These are phyloP conservation scores for Spilarctia lutea DNA, from an alignment of 2,888 invertebrate genomes.

Conservation along the genomic window DNA sequence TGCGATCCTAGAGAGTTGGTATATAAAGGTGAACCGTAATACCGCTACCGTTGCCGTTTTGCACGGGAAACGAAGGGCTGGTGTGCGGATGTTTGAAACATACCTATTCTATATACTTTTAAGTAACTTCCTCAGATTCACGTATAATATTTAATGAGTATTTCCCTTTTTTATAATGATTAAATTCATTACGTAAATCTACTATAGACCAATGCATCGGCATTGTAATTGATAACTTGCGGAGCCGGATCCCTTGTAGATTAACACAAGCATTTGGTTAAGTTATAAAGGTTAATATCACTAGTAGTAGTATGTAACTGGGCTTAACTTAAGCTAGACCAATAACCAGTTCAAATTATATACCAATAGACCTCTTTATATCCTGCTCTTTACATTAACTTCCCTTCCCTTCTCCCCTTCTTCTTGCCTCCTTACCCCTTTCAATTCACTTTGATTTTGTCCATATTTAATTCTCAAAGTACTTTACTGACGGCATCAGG, in stretches of 20 bases:
- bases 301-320: not conserved
- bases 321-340: no score
- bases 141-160: slow-evolving; percentile 13
- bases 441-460: not conserved
- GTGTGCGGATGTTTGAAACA: slow-evolving; percentile 40
- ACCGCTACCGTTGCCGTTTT: slow-evolving; percentile 48
- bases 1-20: slow-evolving; percentile 65
- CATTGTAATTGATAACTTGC: not conserved
- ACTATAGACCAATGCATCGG: not conserved
- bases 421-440: no score
- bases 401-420: no score
- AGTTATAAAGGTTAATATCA: not conserved
- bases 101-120: slow-evolving; percentile 25
- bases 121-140: slow-evolving; percentile 50
- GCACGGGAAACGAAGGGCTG: slow-evolving; percentile 58
- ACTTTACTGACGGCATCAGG: not conserved
- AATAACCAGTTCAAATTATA: no score
- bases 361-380: not conserved
- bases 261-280: not conserved
- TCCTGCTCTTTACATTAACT: not conserved
- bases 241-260: not conserved
- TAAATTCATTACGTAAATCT: not conserved
- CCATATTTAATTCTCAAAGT: not conserved
- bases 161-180: not conserved
- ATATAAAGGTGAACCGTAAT: slow-evolving; percentile 51